These are phyloP conservation scores for Morpho achilles DNA, from an alignment of 2,888 invertebrate species.

Conservation along the genomic window DNA sequence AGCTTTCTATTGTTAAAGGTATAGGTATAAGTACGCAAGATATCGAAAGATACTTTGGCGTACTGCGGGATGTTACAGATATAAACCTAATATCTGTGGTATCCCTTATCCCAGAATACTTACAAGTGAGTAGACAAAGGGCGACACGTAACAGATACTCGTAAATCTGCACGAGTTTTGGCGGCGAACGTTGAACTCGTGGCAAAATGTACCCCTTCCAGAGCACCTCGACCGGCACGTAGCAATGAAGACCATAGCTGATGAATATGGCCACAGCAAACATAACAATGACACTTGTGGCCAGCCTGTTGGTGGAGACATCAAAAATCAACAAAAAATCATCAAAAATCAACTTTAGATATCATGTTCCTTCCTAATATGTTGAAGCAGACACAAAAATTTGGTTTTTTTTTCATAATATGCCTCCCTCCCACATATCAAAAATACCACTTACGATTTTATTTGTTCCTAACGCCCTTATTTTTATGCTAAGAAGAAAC, in stretches of 20 bases:
- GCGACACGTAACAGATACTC: slow-evolving; percentile 87
- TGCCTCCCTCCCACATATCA: no score
- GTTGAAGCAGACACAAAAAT: no score
- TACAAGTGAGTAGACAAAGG: slow-evolving; percentile 91
- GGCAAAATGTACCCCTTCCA: slow-evolving; percentile 87
- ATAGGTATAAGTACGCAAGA: no score
- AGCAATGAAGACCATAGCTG: slow-evolving; percentile 95
- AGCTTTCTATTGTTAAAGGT: no score
- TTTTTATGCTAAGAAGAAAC: no score
- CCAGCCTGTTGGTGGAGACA: slow-evolving; percentile 68
- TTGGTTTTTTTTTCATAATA: no score
- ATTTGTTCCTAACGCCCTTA: no score
- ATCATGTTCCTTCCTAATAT: no score
- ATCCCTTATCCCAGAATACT: slow-evolving; percentile 49
- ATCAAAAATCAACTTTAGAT: not conserved
- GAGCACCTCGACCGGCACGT: slow-evolving; percentile 95
- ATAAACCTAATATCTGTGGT: no score
- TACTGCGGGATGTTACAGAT: not conserved
- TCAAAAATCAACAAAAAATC: not conserved
- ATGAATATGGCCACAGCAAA: slow-evolving; percentile 91
- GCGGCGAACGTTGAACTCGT: slow-evolving; percentile 42
- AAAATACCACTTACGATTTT: no score
- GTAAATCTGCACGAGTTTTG: slow-evolving; percentile 70
- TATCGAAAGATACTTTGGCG: not conserved
- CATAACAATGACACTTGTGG: slow-evolving; percentile 84